Conservation (phyloP, 2,888 invertebrate genomes). For the Pheosia tremula region DNA sequence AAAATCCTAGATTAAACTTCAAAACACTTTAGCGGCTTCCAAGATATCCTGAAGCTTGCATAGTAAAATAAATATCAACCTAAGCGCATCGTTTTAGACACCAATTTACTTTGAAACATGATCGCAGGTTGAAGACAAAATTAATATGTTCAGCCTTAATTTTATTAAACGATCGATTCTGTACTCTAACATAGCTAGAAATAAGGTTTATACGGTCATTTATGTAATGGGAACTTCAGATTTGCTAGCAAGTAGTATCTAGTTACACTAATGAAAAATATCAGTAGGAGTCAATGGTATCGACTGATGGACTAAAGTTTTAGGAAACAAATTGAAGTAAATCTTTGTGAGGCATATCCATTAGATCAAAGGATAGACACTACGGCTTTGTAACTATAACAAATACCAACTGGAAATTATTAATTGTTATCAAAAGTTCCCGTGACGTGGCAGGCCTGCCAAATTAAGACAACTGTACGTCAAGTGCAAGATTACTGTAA, state of each 20-base stretch:
- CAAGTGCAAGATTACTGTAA: too few relatives aligned
- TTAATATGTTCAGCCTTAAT: not conserved
- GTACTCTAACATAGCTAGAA: not conserved
- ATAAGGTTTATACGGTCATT: conserved; percentile 9
- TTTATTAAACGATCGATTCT: conserved; percentile 3
- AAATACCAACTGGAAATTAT: too few relatives aligned
- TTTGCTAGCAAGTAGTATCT: conserved; percentile 20
- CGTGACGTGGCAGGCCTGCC: too few relatives aligned
- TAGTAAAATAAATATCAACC: conserved; percentile 22
- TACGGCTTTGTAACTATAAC: not conserved
- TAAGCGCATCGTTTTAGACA: conserved; percentile 13
- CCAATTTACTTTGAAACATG: conserved; percentile 14
- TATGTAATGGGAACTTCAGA: not conserved
- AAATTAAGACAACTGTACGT: too few relatives aligned
- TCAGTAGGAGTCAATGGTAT: conserved; percentile 30
- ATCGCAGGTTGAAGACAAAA: not conserved
- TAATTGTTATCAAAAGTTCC: too few relatives aligned
- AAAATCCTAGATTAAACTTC: conserved; percentile 26
- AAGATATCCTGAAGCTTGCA: conserved; percentile 25
- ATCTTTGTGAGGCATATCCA: conserved; percentile 2
- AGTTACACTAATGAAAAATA: conserved; percentile 41
- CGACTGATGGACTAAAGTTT: conserved; percentile 30
- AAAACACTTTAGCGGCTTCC: conserved; percentile 27
- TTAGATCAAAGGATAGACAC: not conserved
- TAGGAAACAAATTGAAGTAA: conserved; percentile 28